Evolutionary conservation across 2,888 invertebrate genomes (phyloP).

Genomic region (Arrhopalites spinosus): DNA sequence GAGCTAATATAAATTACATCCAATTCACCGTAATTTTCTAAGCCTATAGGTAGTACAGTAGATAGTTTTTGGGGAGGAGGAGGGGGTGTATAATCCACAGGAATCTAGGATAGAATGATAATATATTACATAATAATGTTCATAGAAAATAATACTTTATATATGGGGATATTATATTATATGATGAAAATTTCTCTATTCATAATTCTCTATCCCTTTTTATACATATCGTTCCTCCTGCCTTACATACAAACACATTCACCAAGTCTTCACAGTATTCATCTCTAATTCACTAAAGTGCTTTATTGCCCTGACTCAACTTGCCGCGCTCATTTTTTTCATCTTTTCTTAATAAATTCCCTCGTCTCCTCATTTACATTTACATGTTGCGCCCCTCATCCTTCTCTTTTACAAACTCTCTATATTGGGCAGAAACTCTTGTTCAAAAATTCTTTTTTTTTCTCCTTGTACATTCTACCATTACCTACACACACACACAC

Average conservation of each 20-base stretch:
- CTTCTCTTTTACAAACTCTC: constrained; percentile 1
- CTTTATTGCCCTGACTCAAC: constrained; percentile 47
- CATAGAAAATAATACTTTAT: neutral
- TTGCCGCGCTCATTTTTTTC: constrained; percentile 37
- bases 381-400: constrained; percentile 23
- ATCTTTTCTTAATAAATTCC: constrained; percentile 31
- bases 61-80: neutral
- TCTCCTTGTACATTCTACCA: too few species aligned
- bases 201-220: neutral
- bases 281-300: constrained; percentile 55
- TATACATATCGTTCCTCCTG: too few species aligned
- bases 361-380: constrained; percentile 40
- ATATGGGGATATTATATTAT: neutral
- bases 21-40: neutral
- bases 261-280: constrained; percentile 37
- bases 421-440: too few species aligned
- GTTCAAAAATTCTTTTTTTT: too few species aligned
- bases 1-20: neutral
- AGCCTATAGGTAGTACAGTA: neutral
- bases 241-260: neutral
- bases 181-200: neutral
- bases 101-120: neutral
- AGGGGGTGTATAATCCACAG: neutral
- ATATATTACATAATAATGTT: neutral
- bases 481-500: neutral